Base-by-base conservation (phyloP, 2,113 vertebrate species). In the Aix galericulata region DNA sequence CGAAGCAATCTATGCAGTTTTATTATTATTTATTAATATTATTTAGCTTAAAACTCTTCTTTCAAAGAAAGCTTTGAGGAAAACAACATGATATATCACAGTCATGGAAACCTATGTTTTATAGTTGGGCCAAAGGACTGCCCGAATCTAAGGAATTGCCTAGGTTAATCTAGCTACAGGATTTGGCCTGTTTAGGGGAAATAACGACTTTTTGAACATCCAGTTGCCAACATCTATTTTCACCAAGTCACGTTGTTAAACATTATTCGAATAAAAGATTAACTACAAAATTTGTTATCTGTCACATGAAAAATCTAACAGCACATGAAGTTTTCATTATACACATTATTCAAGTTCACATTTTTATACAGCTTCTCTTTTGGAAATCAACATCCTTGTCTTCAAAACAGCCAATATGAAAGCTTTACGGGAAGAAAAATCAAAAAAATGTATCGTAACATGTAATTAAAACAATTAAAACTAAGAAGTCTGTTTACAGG, bases 381-480 rank as follows among this genome's bases (percentile, higher is more conserved):
- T 6, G 6, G 64, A 84, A 95, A 84, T 48, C 66, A 81, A 88
- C 34, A 81, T 53, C 53, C 29, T 68, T 50, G 66, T 64, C 69
- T 92, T 82, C 86, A 83, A 63, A 94, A 89, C 17, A 89, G 32
- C 8, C 38, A 79, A 64, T 32, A 88, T 50, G 72, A 82, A 91
- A 75, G 69, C 63, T 82, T 89, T 87, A 87, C 2, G 1, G 53
- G 40, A 86, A 90, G 73, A 25, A 60, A 89, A 75, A 68, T 17
- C 16, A 46, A 8, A 38, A 79, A 79, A 50, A 29, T 25, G 16
- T 81, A 87, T 32, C 11, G 15, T 50, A 88, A 71, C 42, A 77
- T 81, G 55, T 34, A 97, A 96, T 93, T 86, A 86, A 44, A 89
- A 86, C 73, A 93, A 94, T 69, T 91, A 72, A 86, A 95, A 82